Conservation (phyloP, 2,888 invertebrate genomes). For the Spodoptera picta region DNA sequence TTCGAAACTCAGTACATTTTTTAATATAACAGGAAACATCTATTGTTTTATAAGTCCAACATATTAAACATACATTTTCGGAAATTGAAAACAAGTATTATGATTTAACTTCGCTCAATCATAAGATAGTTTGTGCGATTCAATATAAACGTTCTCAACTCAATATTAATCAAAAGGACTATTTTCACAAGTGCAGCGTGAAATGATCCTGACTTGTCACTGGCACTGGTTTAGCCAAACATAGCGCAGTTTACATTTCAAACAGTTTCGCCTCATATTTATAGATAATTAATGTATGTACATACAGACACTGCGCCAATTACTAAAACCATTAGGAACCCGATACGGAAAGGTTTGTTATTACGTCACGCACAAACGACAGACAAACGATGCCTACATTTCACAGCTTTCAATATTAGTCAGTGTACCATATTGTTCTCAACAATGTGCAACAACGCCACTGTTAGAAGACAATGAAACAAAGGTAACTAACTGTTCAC, state of each 20-base stretch:
- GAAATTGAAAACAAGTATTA: too few relatives aligned
- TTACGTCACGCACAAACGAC: slow-evolving; percentile 43
- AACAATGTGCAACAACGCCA: slow-evolving; percentile 39
- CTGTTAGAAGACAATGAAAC: slow-evolving; percentile 34
- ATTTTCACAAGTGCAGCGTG: slow-evolving; percentile 13
- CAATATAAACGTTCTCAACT: too few relatives aligned
- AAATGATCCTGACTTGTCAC: slow-evolving; percentile 11
- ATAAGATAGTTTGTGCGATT: too few relatives aligned
- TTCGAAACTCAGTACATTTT: too few relatives aligned
- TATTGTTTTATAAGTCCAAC: too few relatives aligned
- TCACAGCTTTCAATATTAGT: slow-evolving; percentile 40
- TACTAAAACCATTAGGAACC: slow-evolving; percentile 65
- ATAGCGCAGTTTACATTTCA: slow-evolving; percentile 3
- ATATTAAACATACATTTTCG: too few relatives aligned
- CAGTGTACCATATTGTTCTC: slow-evolving; percentile 42
- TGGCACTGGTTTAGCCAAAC: slow-evolving; percentile 4
- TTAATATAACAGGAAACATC: too few relatives aligned
- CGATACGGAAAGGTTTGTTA: slow-evolving; percentile 58
- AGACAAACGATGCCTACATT: slow-evolving; percentile 42
- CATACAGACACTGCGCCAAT: slow-evolving; percentile 52
- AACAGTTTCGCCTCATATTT: slow-evolving; percentile 48
- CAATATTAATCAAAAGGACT: not conserved
- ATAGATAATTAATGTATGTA: slow-evolving; percentile 43
- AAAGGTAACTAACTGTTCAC: slow-evolving; percentile 18
- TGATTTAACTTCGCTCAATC: too few relatives aligned